Evolutionary conservation across 2,888 invertebrate species (phyloP), one percentile per base, ranked within the genome.

Genomic region (Eledone cirrhosa): DNA sequence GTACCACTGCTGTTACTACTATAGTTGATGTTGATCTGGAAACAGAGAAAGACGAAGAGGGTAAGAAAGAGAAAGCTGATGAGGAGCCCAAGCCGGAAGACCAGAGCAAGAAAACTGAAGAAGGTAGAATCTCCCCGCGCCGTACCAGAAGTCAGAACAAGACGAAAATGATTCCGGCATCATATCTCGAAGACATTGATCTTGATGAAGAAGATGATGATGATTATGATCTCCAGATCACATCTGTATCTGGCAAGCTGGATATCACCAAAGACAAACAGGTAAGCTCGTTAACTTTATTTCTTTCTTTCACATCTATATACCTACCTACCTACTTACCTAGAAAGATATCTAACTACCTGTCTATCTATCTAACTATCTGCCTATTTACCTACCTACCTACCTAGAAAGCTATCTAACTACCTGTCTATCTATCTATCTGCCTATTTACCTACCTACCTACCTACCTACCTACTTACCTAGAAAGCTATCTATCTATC

Each of bases 61-160:
- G 22, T 7, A 76, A 76, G 48, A 22, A 31, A 2, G n/a, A 76
- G 29, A 29, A 48, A 14, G n/a, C 76, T 29, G 29, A 48, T 1
- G n/a, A 16, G 1, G 41, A 76, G 48, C 13, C n/a, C n/a, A 41
- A 41, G 11, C 11, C 72, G 0, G 72, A 72, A 29, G 29, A 72
- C 22, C 24, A 3, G 31, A 14, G 31, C 2, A 59, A 77, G 13
- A 63, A 63, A 63, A 8, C 59, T 22, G 76, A 76, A 14, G 24
- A 14, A 19, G 76, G 76, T 27, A 47, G 48, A 24, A 76, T 76
- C n/a, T 76, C 76, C 11, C 76, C 76, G 3, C 76, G 76, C 22
- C 41, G 48, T 22, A 76, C 76, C 16, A 48, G 76, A 19, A 76
- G 76, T 16, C 47, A 76, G 29, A 48, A 47, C 27, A 76, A 24